Evolutionary conservation across 2,797 vertebrate species (phyloP).

Genomic region (Sternarchorhynchus goeldii): DNA sequence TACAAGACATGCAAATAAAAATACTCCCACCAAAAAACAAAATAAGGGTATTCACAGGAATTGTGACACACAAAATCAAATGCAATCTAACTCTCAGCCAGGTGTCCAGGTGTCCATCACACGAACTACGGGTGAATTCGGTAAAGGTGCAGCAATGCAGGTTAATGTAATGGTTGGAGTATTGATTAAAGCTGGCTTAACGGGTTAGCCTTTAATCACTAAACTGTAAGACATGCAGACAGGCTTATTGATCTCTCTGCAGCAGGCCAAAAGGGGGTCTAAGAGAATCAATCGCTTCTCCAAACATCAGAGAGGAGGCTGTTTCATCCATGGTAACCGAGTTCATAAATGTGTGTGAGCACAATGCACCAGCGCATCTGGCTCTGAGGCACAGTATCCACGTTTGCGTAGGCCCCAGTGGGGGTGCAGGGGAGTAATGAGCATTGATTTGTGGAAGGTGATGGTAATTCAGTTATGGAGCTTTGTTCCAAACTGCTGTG

Average conservation of each 20-base stretch:
- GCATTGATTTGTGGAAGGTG: constrained; percentile 20
- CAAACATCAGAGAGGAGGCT: constrained; percentile 4
- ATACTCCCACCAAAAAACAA: background rate
- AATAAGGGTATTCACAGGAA: background rate
- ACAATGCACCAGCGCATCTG: background rate
- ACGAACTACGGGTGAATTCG: background rate
- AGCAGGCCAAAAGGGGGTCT: constrained; percentile 23
- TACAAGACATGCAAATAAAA: background rate
- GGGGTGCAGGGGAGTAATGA: background rate
- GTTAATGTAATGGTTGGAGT: constrained; percentile 10
- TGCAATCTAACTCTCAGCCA: background rate
- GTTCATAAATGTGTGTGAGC: background rate
- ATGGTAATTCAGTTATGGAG: constrained; percentile 6
- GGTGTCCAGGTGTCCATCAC: background rate
- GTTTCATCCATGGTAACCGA: constrained; percentile 10
- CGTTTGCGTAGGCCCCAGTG: constrained; percentile 10
- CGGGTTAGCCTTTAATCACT: constrained; percentile 48
- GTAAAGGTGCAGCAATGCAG: constrained; percentile 13
- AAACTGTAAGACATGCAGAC: constrained; percentile 36
- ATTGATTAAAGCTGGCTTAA: constrained; percentile 33
- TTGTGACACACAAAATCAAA: background rate
- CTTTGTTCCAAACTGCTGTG: constrained; percentile 29
- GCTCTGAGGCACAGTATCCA: background rate
- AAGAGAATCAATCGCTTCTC: constrained; percentile 19
- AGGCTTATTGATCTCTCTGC: constrained; percentile 22